Conservation (phyloP, 2,888 invertebrate species). For the Orthosia gothica region DNA sequence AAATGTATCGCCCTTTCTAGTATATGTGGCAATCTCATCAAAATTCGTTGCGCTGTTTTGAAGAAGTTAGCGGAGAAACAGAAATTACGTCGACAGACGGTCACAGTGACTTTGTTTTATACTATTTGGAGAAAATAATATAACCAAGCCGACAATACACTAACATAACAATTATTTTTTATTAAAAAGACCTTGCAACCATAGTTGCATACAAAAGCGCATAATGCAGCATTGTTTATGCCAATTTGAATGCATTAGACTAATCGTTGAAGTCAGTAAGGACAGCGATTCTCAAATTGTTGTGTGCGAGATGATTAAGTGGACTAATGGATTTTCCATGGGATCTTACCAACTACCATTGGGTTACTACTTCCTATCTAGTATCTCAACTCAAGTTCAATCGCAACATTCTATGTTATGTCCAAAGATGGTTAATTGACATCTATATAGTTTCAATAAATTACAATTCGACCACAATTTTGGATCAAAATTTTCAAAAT, state of each 20-base stretch:
- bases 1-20: no score
- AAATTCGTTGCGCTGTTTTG: no score
- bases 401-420: constrained; percentile 88
- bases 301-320: background rate
- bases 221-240: constrained; percentile 71
- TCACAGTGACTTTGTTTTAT: no score
- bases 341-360: constrained; percentile 16
- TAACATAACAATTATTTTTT: constrained; percentile 56
- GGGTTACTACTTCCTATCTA: constrained; percentile 74
- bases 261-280: constrained; percentile 55
- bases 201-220: constrained; percentile 58
- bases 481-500: no score
- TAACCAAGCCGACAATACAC: constrained; percentile 3
- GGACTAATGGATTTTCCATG: background rate
- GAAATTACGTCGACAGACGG: no score
- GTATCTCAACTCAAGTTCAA: constrained; percentile 70
- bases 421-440: constrained; percentile 86
- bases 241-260: constrained; percentile 74
- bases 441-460: no score
- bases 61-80: no score
- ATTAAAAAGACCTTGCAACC: constrained; percentile 67
- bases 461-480: no score
- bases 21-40: no score
- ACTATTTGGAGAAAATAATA: no score
- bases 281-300: constrained; percentile 31